Evolutionary conservation across 1,140 invertebrate species (phyloP).

Genomic region (Lerema accius): DNA sequence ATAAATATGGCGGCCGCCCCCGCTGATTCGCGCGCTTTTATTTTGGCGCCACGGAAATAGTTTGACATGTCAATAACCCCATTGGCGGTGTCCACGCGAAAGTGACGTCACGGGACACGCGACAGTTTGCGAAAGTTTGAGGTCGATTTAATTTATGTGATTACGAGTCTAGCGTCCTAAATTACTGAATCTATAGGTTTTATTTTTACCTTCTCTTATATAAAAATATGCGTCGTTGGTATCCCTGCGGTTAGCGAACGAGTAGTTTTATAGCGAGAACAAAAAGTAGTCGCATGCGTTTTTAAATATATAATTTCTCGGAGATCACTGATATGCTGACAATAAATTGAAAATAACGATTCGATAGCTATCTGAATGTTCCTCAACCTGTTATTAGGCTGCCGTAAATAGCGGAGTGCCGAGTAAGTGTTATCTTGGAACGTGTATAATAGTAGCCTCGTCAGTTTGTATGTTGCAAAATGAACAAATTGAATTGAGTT

Average conservation of each 20-base stretch:
- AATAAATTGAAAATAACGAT: conserved; percentile 39
- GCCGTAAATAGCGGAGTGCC: conserved; percentile 31
- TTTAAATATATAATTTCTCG: conserved; percentile 3
- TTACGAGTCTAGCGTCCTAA: conserved; percentile 59
- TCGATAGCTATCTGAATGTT: conserved; percentile 26
- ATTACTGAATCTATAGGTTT: conserved; percentile 54
- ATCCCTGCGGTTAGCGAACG: conserved; percentile 6
- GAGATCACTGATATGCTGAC: conserved; percentile 28
- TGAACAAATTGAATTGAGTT: not conserved
- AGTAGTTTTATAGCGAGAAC: conserved; percentile 1
- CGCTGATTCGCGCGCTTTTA: conserved; percentile 65
- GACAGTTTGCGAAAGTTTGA: conserved; percentile 68
- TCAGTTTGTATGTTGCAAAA: conserved; percentile 6
- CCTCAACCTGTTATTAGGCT: conserved; percentile 37
- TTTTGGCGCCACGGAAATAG: conserved; percentile 79
- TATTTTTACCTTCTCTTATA: conserved; percentile 43
- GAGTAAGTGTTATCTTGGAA: conserved; percentile 9
- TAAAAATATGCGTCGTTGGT: conserved; percentile 5
- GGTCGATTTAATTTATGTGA: conserved; percentile 75
- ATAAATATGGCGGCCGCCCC: conserved; percentile 47
- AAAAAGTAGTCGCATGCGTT: conserved; percentile 4
- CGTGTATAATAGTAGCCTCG: conserved; percentile 1
- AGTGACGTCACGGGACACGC: conserved; percentile 67
- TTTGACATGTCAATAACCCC: conserved; percentile 81
- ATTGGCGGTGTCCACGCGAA: conserved; percentile 70